Percentiles rank a stretch among this genome's conserved stretches.
phyloP scores from a whole-genome alignment of 2,113 vertebrate species.

The Pampusana beccarii region DNA sequence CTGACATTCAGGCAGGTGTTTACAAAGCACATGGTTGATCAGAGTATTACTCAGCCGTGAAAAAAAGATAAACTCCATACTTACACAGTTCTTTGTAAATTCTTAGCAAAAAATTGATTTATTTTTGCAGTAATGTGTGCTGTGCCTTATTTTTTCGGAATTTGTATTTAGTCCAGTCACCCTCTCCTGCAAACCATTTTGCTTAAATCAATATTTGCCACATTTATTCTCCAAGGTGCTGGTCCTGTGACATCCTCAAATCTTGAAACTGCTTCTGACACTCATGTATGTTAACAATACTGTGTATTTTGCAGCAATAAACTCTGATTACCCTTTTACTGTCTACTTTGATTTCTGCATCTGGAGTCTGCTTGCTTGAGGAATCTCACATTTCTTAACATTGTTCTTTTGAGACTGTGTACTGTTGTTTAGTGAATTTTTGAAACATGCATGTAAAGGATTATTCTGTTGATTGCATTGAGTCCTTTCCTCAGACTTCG shows the following conservation, averaged over 20 bases:
- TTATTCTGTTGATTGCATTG: background rate
- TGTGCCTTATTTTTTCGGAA: background rate
- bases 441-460: background rate
- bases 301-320: background rate
- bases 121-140: background rate
- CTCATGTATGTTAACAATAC: background rate
- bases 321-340: background rate
- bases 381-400: background rate
- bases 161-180: background rate
- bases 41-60: conserved; percentile 22
- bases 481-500: background rate
- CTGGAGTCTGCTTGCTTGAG: background rate
- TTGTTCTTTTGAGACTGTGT: background rate
- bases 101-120: background rate
- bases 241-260: background rate
- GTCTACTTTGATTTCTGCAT: background rate
- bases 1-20: conserved; percentile 37
- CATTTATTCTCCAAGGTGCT: background rate
- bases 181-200: background rate
- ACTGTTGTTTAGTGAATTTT: background rate
- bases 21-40: conserved; percentile 3
- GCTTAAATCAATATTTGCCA: background rate
- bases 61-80: background rate
- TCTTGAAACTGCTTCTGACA: background rate
- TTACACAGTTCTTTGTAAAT: background rate